Evolutionary conservation across 2,113 vertebrate genomes (phyloP).

Genomic region (Poeciliopsis prolifica): DNA sequence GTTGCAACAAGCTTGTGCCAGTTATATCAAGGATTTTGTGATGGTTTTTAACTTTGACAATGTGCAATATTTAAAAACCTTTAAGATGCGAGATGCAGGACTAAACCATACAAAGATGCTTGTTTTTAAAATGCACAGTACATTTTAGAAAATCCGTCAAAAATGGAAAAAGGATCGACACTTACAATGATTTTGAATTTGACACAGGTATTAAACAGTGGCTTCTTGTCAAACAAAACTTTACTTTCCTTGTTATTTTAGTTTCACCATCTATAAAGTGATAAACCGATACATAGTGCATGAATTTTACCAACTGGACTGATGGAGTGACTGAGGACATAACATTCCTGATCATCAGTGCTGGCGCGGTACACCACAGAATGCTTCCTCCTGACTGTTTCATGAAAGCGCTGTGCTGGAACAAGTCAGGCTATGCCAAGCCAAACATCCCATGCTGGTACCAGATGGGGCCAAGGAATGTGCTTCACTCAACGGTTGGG

Average conservation of each 20-base stretch:
- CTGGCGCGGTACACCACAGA: slow-evolving; percentile 60
- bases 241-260: neutral
- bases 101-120: neutral
- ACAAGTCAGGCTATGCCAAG: slow-evolving; percentile 73
- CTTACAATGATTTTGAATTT: neutral
- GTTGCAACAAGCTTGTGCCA: no score
- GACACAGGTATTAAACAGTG: neutral
- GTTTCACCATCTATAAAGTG: neutral
- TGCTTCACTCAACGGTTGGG: slow-evolving; percentile 64
- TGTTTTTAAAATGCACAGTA: neutral
- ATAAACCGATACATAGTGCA: slow-evolving; percentile 18
- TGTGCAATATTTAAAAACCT: no score
- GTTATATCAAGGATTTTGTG: neutral
- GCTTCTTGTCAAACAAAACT: neutral
- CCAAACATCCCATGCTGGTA: slow-evolving; percentile 78
- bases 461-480: slow-evolving; percentile 80
- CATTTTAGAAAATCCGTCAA: neutral
- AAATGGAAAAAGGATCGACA: neutral
- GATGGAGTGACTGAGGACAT: slow-evolving; percentile 43
- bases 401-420: slow-evolving; percentile 70
- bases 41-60: neutral
- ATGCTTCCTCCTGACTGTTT: slow-evolving; percentile 66
- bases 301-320: slow-evolving; percentile 32
- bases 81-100: neutral
- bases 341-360: slow-evolving; percentile 65